These are phyloP conservation scores for Plagodis dolabraria DNA, from an alignment of 2,888 invertebrate genomes.

Conservation along the genomic window DNA sequence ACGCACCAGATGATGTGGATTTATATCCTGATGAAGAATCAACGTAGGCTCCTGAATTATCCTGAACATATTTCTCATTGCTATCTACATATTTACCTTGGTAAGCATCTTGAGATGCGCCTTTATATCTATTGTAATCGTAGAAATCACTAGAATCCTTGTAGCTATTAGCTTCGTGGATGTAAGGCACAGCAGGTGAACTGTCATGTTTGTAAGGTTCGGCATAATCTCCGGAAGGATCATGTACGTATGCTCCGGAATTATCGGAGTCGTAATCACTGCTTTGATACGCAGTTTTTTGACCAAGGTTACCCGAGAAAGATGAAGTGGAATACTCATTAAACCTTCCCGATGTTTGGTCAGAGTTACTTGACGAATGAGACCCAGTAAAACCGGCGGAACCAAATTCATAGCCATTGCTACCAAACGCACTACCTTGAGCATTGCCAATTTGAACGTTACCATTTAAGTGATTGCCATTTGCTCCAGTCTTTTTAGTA, in stretches of 20 bases:
- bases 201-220: conserved; percentile 73
- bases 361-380: conserved; percentile 14
- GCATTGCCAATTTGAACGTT: conserved; percentile 34
- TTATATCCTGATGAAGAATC: conserved; percentile 42
- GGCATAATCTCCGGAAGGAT: conserved; percentile 75
- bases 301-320: conserved; percentile 35
- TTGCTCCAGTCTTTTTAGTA: conserved; percentile 47
- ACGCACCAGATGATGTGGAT: conserved; percentile 38
- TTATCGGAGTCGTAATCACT: conserved; percentile 57
- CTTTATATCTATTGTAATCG: conserved; percentile 51
- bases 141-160: conserved; percentile 60
- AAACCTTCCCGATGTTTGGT: conserved; percentile 18
- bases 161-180: conserved; percentile 61
- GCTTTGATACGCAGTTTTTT: conserved; percentile 50
- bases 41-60: conserved; percentile 59
- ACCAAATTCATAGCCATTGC: conserved; percentile 21
- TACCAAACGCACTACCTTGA: conserved; percentile 31
- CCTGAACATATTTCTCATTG: conserved; percentile 56
- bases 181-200: conserved; percentile 66
- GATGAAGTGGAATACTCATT: conserved; percentile 35
- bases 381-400: conserved; percentile 11
- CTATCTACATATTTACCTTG: conserved; percentile 43
- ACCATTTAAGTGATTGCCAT: conserved; percentile 32
- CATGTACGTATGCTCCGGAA: conserved; percentile 78
- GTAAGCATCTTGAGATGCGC: conserved; percentile 42